Base-by-base conservation (phyloP, 2,888 invertebrate species). In the Amblyjoppa fuscipennis region DNA sequence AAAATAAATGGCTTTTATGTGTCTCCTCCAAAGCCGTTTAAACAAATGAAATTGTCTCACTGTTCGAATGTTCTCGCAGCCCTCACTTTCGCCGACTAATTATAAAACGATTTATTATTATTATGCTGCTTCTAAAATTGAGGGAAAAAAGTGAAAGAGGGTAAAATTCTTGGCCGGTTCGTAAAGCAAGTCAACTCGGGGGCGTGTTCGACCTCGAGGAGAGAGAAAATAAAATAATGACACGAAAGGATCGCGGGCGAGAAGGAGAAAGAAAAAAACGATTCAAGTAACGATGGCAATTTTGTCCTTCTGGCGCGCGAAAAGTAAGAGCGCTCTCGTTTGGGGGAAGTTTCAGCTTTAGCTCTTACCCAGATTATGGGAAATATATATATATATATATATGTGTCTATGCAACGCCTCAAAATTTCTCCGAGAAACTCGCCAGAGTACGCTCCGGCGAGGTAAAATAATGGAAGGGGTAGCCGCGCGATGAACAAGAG, bases 211-310 rank as follows among this genome's bases (percentile, higher is more conserved):
- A 68, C 45, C 51, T 28, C 31, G 64, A 76, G 64, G 56, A n/a
- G 74, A 68, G 56, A 66, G 68, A 71, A 66, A 83, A 25, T 64
- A 51, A 59, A 56, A 66, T 51, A 25, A 61, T 59, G 16, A 16
- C 64, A 25, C 38, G 56, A 11, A n/a, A 49, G 74, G 68, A 73
- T 69, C 28, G 59, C 71, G 45, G 77, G 73, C 59, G 71, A 64
- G 77, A 83, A 76, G 20, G 68, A 71, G 76, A 68, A 71, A 69
- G 49, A 77, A 84, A 84, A 77, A 86, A 70, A 45, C 20, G 76
- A 68, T 66, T 81, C 34, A 49, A 28, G 64, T 84, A 88, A 88
- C 85, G 83, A 86, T 82, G 78, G 71, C 87, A 86, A 88, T 88
- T 85, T 79, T 45, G 69, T 81, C 31, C 69, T 76, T 74, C 69